These are phyloP conservation scores for Neodiprion virginianus DNA, from an alignment of 1,140 invertebrate species.

Conservation along the genomic window DNA sequence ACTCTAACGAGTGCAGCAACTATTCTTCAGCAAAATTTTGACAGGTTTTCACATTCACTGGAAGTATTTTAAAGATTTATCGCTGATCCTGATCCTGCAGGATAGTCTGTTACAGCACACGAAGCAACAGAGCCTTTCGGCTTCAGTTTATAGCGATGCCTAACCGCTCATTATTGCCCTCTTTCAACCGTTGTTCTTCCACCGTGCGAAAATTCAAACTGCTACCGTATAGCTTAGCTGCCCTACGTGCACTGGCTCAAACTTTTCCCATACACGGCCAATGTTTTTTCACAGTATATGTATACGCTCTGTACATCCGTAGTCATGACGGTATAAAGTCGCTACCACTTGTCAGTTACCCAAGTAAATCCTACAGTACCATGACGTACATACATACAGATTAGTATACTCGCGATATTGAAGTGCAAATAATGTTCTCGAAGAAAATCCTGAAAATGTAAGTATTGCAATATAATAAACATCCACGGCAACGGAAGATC, in stretches of 20 bases:
- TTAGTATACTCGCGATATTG: too few relatives aligned
- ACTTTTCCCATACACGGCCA: too few relatives aligned
- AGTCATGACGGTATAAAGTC: too few relatives aligned
- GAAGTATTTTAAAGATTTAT: not conserved
- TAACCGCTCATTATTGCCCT: slow-evolving; percentile 1
- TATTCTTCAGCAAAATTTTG: not conserved
- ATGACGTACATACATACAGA: too few relatives aligned
- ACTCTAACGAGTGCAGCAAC: not conserved
- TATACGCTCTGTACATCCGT: too few relatives aligned
- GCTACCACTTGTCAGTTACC: too few relatives aligned
- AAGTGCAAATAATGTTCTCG: too few relatives aligned
- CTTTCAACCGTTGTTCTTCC: slow-evolving; percentile 5
- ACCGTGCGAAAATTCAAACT: slow-evolving; percentile 1
- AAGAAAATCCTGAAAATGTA: too few relatives aligned
- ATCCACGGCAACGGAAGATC: too few relatives aligned
- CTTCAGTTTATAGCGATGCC: not conserved
- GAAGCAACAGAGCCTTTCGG: not conserved
- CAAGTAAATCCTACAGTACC: too few relatives aligned
- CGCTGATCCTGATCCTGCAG: not conserved
- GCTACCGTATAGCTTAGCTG: not conserved
- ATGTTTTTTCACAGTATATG: too few relatives aligned
- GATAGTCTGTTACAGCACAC: not conserved
- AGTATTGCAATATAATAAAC: too few relatives aligned
- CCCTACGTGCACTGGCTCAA: not conserved
- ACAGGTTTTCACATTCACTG: not conserved